Conservation (phyloP, 2,113 vertebrate genomes). For the Megalops atlanticus region DNA sequence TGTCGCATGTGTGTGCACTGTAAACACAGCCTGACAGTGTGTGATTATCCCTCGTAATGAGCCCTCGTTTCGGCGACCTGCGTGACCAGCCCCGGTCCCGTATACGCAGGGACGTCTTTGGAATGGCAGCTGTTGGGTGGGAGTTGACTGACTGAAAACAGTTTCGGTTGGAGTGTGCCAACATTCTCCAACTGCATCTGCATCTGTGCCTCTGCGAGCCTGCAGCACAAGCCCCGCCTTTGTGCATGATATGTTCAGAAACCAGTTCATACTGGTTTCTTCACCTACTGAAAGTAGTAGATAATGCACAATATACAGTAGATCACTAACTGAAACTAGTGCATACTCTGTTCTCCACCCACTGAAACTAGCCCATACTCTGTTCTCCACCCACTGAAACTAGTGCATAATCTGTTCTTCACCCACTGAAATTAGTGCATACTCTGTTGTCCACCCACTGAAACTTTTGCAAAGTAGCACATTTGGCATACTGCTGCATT, state of each 20-base stretch:
- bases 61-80: not conserved
- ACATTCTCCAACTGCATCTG: not conserved
- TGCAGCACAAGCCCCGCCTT: not conserved
- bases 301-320: too few species aligned
- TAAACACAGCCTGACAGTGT: not conserved
- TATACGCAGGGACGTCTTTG: not conserved
- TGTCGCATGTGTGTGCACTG: not conserved
- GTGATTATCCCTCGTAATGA: not conserved
- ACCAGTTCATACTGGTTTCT: not conserved
- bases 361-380: not conserved
- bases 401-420: not conserved
- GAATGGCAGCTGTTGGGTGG: slow-evolving; percentile 6
- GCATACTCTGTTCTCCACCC: not conserved
- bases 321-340: too few species aligned
- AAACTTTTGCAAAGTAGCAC: too few species aligned
- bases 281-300: not conserved
- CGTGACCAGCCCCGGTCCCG: too few species aligned
- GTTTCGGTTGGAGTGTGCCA: not conserved
- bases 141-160: slow-evolving; percentile 11
- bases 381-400: not conserved
- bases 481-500: too few species aligned
- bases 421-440: not conserved
- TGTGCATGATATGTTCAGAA: not conserved
- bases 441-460: not conserved
- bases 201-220: not conserved